phyloP scores from a whole-genome alignment of 2,888 invertebrate genomes.

The Diarsia dahlii region DNA sequence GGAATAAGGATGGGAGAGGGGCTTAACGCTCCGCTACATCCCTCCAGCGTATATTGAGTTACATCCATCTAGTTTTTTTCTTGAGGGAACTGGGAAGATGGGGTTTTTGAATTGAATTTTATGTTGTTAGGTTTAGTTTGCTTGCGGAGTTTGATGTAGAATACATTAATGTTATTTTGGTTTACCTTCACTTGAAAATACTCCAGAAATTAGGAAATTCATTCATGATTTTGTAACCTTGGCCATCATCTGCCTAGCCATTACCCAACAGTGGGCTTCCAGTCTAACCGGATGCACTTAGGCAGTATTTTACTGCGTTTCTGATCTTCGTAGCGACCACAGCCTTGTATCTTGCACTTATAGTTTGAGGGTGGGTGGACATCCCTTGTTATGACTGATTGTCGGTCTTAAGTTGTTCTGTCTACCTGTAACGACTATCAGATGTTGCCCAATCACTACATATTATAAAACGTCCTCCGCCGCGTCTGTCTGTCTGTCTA shows the following conservation, averaged over 20 bases:
- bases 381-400: neutral
- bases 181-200: neutral
- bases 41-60: constrained; percentile 57
- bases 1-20: constrained; percentile 60
- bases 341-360: neutral
- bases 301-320: neutral
- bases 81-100: constrained; percentile 35
- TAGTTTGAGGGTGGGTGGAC: neutral
- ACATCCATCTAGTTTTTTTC: constrained; percentile 49
- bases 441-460: neutral
- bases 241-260: neutral
- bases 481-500: too few relatives aligned
- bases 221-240: neutral
- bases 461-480: too few relatives aligned
- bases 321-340: neutral
- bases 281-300: neutral
- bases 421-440: neutral
- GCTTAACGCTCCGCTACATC: constrained; percentile 64
- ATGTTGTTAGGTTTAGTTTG: neutral
- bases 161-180: neutral
- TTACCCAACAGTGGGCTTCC: neutral
- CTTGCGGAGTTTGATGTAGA: neutral
- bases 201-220: too few relatives aligned
- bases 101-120: constrained; percentile 39
- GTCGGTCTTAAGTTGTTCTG: neutral